Percentiles rank a stretch among this genome's conserved stretches.
These are phyloP conservation scores for Adrianichthys oophorus DNA, from an alignment of 2,797 vertebrate species.

Conservation along the genomic window DNA sequence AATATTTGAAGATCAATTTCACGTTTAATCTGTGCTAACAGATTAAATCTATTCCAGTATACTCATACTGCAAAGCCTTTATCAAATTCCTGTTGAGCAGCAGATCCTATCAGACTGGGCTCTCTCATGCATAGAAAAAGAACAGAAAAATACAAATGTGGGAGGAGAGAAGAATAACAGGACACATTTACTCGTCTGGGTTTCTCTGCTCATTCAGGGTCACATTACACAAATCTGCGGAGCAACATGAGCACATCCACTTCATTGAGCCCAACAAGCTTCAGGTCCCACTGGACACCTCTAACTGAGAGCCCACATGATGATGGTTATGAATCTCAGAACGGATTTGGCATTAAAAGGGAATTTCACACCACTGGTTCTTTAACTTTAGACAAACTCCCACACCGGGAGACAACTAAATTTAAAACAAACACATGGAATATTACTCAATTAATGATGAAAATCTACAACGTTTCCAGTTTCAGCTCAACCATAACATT, in stretches of 20 bases:
- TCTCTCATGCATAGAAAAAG: conserved; percentile 65
- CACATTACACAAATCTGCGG: conserved; percentile 42
- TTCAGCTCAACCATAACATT: conserved; percentile 44
- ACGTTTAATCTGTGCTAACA: too few relatives aligned
- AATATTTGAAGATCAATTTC: too few relatives aligned
- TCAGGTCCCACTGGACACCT: conserved; percentile 16
- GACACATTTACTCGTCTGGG: conserved; percentile 49
- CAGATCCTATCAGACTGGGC: conserved; percentile 54
- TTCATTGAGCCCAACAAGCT: conserved; percentile 43
- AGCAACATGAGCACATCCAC: conserved; percentile 44
- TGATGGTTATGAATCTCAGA: background rate
- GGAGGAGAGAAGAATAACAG: conserved; percentile 8
- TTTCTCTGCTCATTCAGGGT: conserved; percentile 57
- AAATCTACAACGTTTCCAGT: conserved; percentile 14
- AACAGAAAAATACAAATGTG: conserved; percentile 20
- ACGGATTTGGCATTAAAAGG: background rate
- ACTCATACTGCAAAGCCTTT: too few relatives aligned
- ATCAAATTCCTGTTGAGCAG: too few relatives aligned
- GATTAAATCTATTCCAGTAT: too few relatives aligned
- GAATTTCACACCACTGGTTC: conserved; percentile 5
- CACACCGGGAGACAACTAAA: background rate
- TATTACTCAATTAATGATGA: conserved; percentile 1
- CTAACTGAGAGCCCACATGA: background rate
- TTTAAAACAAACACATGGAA: background rate
- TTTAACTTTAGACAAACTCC: conserved; percentile 12